Conservation (phyloP, 1,140 invertebrate species). For the Drosophila navojoa region DNA sequence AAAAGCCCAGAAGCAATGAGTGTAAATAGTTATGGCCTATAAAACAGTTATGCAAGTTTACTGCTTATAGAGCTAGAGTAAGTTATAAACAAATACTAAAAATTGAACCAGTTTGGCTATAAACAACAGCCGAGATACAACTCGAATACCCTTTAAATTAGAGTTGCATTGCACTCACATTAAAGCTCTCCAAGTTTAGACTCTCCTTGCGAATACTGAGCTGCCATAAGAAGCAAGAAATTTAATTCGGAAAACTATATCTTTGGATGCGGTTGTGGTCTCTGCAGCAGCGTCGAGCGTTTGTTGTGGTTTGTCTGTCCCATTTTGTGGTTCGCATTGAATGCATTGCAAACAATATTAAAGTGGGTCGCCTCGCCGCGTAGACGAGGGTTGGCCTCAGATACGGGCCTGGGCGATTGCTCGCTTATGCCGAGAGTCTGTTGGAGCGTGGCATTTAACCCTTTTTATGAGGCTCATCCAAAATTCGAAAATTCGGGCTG, state of each 20-base stretch:
- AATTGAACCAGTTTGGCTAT: neutral
- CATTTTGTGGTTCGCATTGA: constrained; percentile 55
- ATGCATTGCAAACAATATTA: constrained; percentile 61
- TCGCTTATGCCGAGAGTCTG: constrained; percentile 23
- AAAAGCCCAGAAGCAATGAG: too few species aligned
- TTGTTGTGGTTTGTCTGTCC: constrained; percentile 60
- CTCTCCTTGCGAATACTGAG: too few species aligned
- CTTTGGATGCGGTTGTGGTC: constrained; percentile 32
- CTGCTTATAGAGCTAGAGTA: neutral
- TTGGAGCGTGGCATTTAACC: constrained; percentile 49
- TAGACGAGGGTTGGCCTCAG: neutral
- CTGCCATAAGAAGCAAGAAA: neutral
- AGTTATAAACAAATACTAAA: neutral
- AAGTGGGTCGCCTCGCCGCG: constrained; percentile 23
- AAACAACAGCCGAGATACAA: too few species aligned
- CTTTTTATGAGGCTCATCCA: constrained; percentile 42
- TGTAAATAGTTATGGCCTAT: neutral
- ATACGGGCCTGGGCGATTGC: constrained; percentile 31
- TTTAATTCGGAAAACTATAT: constrained; percentile 1
- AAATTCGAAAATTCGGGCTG: constrained; percentile 14
- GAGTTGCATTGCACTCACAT: neutral
- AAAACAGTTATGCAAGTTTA: constrained; percentile 1
- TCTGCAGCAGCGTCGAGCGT: constrained; percentile 37
- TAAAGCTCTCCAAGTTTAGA: too few species aligned
- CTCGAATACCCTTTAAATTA: neutral